A percentile compares a stretch with the other conserved stretches of the same genome.
Evolutionary conservation across 2,113 vertebrate genomes (phyloP).

Genomic region (Muscicapa adusta): DNA sequence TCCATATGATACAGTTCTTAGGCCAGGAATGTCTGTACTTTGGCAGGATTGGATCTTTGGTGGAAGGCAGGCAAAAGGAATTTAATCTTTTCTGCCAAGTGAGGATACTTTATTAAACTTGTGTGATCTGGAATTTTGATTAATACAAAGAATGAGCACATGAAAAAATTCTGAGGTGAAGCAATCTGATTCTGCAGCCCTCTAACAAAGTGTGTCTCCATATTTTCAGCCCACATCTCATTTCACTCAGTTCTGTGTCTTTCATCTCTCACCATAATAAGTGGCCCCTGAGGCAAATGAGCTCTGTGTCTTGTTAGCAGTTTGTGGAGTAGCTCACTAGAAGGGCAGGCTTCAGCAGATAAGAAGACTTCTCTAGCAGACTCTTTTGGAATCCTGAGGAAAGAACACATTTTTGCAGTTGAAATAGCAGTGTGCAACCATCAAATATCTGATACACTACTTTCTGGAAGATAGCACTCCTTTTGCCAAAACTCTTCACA

Average conservation of each 20-base stretch:
- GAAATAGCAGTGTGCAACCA: not conserved
- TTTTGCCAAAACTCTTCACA: not conserved
- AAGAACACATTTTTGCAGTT: not conserved
- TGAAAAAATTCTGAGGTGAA: not conserved
- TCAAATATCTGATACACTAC: not conserved
- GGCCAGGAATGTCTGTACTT: not conserved
- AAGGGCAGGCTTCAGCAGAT: not conserved
- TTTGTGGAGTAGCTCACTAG: not conserved
- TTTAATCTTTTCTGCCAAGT: not conserved
- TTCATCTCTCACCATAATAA: not conserved
- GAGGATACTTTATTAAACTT: not conserved
- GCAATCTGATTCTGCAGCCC: not conserved
- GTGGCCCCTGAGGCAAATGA: not conserved
- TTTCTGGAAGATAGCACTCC: not conserved
- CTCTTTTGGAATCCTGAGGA: not conserved
- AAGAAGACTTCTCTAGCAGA: not conserved
- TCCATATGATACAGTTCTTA: not conserved
- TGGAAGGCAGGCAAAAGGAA: not conserved
- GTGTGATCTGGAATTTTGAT: not conserved
- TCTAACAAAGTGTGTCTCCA: not conserved
- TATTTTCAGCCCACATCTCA: not conserved
- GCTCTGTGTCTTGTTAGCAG: not conserved
- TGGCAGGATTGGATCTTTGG: not conserved
- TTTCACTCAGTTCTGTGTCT: not conserved
- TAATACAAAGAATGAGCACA: not conserved